Percentiles rank a stretch among this genome's conserved stretches.
phyloP scores from a whole-genome alignment of 2,113 vertebrate species.

The Zingel zingel region DNA sequence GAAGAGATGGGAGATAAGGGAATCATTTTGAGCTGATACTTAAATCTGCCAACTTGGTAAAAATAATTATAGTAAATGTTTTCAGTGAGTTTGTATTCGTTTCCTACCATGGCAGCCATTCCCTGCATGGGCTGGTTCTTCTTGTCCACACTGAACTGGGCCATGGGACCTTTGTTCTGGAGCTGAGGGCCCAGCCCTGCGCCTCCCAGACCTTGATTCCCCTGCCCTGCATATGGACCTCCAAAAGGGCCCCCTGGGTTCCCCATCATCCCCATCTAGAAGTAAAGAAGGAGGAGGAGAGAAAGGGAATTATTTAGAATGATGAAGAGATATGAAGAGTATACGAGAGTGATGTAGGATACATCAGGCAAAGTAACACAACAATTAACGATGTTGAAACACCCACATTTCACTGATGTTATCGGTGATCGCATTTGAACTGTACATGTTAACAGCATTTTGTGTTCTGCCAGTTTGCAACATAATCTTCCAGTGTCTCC shows the following conservation, averaged over 20 bases:
- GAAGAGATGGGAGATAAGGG: not conserved
- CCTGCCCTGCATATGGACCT: conserved; percentile 90
- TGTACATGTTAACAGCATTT: not conserved
- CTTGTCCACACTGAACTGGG: conserved; percentile 95
- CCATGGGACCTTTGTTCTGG: conserved; percentile 92
- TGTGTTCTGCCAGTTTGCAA: not conserved
- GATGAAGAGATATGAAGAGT: not conserved
- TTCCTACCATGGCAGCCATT: conserved; percentile 92
- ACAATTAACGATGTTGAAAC: not conserved
- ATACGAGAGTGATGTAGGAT: not conserved
- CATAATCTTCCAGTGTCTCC: not conserved
- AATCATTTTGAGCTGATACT: not conserved
- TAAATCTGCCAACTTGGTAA: conserved; percentile 5
- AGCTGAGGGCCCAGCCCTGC: conserved; percentile 93
- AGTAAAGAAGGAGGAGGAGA: not conserved
- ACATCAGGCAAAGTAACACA: not conserved
- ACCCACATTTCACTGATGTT: not conserved
- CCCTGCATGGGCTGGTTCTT: conserved; percentile 91
- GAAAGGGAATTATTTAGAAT: not conserved
- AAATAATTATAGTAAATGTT: not conserved
- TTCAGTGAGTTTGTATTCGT: not conserved
- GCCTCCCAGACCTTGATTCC: conserved; percentile 90
- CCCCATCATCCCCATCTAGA: conserved; percentile 96
- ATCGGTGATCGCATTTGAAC: not conserved
- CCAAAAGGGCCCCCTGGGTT: conserved; percentile 90